These are phyloP conservation scores for Kradibia gibbosae DNA, from an alignment of 1,140 invertebrate genomes.

Conservation along the genomic window DNA sequence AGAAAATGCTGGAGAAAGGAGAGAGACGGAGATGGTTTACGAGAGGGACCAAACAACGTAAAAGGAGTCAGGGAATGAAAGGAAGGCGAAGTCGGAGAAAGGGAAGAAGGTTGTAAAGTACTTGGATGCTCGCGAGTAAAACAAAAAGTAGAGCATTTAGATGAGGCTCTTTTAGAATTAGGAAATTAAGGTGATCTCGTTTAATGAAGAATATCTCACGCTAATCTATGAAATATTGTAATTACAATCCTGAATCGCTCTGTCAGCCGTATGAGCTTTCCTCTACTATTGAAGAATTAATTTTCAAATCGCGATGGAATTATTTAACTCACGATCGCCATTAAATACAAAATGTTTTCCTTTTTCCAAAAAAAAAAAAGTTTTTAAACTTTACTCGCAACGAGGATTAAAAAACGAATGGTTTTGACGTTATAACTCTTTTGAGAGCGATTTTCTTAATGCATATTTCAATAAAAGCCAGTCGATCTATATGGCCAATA, in stretches of 20 bases:
- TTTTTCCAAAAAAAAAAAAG: no score
- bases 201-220: background rate
- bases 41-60: slow-evolving; percentile 5
- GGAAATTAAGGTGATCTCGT: background rate
- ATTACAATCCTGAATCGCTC: background rate
- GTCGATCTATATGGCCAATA: no score
- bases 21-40: background rate
- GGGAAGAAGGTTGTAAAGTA: slow-evolving; percentile 29
- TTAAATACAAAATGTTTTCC: no score
- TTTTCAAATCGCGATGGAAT: no score
- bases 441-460: no score
- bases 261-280: background rate
- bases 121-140: slow-evolving; percentile 5
- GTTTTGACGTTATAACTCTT: no score
- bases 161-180: background rate
- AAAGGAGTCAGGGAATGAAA: slow-evolving; percentile 27
- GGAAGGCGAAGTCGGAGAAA: background rate
- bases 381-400: no score
- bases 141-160: background rate
- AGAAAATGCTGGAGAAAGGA: slow-evolving; percentile 45
- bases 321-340: no score
- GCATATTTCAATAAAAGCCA: no score
- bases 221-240: background rate
- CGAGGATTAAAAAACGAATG: no score
- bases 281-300: background rate